Evolutionary conservation across 2,797 vertebrate genomes (phyloP).

Genomic region (Propithecus deckenii): DNA sequence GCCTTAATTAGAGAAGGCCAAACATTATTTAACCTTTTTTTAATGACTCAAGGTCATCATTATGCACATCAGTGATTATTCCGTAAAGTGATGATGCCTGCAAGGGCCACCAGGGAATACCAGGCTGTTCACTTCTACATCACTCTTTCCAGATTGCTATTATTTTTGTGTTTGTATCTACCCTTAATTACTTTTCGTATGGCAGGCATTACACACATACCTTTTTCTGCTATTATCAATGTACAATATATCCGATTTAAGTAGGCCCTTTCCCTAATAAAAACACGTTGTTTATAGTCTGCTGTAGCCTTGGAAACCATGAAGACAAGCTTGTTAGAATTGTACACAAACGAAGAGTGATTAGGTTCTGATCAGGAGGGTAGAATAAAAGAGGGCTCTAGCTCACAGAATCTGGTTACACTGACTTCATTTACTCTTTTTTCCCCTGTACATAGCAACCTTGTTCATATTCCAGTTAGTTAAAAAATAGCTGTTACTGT

Average conservation of each 20-base stretch:
- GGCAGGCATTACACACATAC: not conserved
- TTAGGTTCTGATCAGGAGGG: not conserved
- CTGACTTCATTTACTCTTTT: not conserved
- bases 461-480: not conserved
- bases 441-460: not conserved
- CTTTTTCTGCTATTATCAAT: not conserved
- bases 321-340: not conserved
- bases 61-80: constrained; percentile 8
- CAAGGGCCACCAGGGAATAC: not conserved
- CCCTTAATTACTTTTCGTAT: not conserved
- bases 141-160: not conserved
- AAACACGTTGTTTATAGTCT: not conserved
- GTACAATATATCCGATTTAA: constrained; percentile 1
- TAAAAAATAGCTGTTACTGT: not conserved
- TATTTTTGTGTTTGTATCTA: constrained; percentile 20
- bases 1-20: constrained; percentile 41
- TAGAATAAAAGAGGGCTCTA: not conserved
- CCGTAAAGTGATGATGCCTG: constrained; percentile 21
- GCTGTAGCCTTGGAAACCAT: not conserved
- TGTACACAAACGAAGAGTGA: not conserved
- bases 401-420: not conserved
- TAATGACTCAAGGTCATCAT: constrained; percentile 25
- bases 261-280: not conserved
- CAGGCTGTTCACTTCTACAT: not conserved
- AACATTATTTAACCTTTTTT: constrained; percentile 54